phyloP scores from a whole-genome alignment of 2,797 vertebrate genomes.

The Sarcophilus harrisii region DNA sequence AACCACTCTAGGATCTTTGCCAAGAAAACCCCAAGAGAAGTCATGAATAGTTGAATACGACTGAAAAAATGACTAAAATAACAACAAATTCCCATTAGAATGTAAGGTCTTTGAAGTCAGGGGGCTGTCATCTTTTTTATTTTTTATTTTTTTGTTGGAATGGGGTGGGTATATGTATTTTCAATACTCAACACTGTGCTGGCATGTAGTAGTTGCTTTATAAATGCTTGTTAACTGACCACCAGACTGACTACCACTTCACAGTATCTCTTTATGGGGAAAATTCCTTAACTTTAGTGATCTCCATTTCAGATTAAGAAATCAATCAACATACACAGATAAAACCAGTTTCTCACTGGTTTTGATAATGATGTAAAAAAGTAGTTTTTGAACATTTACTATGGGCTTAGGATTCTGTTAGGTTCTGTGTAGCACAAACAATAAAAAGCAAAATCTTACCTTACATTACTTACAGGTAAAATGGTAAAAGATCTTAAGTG shows the following conservation, averaged over 20 bases:
- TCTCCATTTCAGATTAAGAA: slow-evolving; percentile 35
- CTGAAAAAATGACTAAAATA: background rate
- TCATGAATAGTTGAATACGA: background rate
- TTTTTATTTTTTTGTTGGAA: too few species aligned
- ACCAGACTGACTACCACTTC: background rate
- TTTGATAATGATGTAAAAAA: background rate
- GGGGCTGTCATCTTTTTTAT: too few species aligned
- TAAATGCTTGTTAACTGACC: background rate
- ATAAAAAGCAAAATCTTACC: too few species aligned
- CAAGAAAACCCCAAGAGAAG: too few species aligned
- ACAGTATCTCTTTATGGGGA: background rate
- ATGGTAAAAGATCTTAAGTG: too few species aligned
- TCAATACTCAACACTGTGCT: too few species aligned
- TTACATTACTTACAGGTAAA: too few species aligned
- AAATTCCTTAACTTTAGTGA: slow-evolving; percentile 20
- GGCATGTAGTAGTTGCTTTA: background rate
- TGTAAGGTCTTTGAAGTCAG: background rate
- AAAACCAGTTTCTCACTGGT: background rate
- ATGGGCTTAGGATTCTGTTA: background rate
- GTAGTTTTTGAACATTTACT: background rate
- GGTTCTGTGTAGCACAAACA: background rate
- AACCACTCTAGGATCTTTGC: too few species aligned
- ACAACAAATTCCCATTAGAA: background rate
- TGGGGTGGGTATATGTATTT: too few species aligned
- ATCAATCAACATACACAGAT: background rate